Percentiles rank a stretch among this genome's conserved stretches.
Conservation (phyloP, 2,113 vertebrate species). For the Gobio gobio region DNA sequence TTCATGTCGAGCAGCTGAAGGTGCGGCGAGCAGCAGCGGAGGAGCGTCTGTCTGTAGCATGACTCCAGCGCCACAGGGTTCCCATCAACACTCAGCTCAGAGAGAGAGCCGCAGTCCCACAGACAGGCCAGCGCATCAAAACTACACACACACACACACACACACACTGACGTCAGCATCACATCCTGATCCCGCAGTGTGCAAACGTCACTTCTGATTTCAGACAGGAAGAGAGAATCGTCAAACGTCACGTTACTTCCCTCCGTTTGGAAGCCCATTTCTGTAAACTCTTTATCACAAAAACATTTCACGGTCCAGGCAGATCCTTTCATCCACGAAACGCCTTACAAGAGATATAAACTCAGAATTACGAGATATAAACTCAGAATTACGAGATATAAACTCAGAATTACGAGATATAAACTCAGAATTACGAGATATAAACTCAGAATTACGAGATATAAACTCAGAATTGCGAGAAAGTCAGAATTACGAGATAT, state of each 20-base stretch:
- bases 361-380: not conserved
- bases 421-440: not conserved
- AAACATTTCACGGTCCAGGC: not conserved
- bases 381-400: too few species aligned
- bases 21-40: slow-evolving; percentile 93
- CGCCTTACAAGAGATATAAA: not conserved
- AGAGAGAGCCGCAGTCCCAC: slow-evolving; percentile 85
- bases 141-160: too few species aligned
- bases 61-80: slow-evolving; percentile 98
- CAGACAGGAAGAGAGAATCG: too few species aligned
- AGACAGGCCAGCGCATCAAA: slow-evolving; percentile 92
- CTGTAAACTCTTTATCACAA: not conserved
- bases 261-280: not conserved
- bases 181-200: too few species aligned
- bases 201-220: too few species aligned
- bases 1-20: slow-evolving; percentile 98
- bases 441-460: not conserved
- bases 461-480: too few species aligned
- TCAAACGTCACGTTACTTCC: not conserved
- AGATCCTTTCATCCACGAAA: too few species aligned
- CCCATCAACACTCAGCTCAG: slow-evolving; percentile 97
- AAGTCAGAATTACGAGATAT: too few species aligned
- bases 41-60: slow-evolving; percentile 96
- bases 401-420: not conserved
- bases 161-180: too few species aligned